A percentile compares a stretch with the other conserved stretches of the same genome.
phyloP scores from a whole-genome alignment of 2,888 invertebrate genomes.

The Ornithoptera priamus region DNA sequence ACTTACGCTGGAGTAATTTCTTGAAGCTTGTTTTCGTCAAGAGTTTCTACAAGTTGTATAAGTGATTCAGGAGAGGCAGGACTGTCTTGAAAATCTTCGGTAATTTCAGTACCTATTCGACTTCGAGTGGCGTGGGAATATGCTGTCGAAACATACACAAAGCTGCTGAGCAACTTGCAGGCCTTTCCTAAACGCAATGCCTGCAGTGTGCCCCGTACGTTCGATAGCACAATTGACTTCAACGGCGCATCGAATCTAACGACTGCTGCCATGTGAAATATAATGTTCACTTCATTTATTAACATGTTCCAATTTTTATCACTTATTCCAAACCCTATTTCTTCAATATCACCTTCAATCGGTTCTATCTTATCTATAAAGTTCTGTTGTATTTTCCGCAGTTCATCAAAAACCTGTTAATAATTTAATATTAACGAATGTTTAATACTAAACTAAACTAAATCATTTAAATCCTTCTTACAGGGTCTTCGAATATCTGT shows the following conservation, averaged over 20 bases:
- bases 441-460: too few relatives aligned
- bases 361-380: slow-evolving; percentile 17
- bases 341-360: slow-evolving; percentile 22
- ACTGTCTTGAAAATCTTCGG: slow-evolving; percentile 10
- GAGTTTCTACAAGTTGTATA: slow-evolving; percentile 22
- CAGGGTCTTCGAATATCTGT: slow-evolving; percentile 19
- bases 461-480: neutral
- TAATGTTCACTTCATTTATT: slow-evolving; percentile 20
- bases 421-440: too few relatives aligned
- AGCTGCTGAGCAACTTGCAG: slow-evolving; percentile 10
- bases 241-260: slow-evolving; percentile 21
- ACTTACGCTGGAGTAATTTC: slow-evolving; percentile 17
- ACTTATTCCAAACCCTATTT: slow-evolving; percentile 15
- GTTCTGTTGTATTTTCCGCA: slow-evolving; percentile 16
- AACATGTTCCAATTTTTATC: slow-evolving; percentile 10
- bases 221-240: slow-evolving; percentile 11
- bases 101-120: slow-evolving; percentile 11
- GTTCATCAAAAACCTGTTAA: slow-evolving; percentile 16
- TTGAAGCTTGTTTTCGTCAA: slow-evolving; percentile 5
- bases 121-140: slow-evolving; percentile 21
- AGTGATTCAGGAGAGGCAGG: slow-evolving; percentile 16
- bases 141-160: slow-evolving; percentile 27
- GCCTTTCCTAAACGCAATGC: slow-evolving; percentile 21
- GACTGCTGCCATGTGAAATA: slow-evolving; percentile 25
- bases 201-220: slow-evolving; percentile 18